Base-by-base conservation (phyloP, 2,797 vertebrate species). In the Karalla daura region DNA sequence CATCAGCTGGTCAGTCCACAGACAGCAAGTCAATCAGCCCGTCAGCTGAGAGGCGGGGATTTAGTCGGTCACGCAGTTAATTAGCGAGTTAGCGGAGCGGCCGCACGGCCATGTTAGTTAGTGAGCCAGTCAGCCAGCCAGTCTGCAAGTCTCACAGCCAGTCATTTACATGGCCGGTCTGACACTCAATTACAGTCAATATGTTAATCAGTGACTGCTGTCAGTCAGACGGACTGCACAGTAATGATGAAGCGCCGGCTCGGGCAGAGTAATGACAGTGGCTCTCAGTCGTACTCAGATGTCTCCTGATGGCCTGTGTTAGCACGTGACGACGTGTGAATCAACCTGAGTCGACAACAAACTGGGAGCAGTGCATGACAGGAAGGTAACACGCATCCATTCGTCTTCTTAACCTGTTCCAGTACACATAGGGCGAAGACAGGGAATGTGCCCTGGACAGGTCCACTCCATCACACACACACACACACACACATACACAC, bases 11-110 rank as follows among this genome's bases (percentile, higher is more conserved):
- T 78, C 74, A 58, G 78, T 80, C 71, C 55, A 67, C 50, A 56
- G 76, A 83, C 78, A 80, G 78, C 65, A 69, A 85, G 86, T 88
- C 88, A 89, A 85, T 90, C 85, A 82, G 83, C 80, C 78, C 71
- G 86, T 66, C 80, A 78, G 74, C 47, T 59, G 47, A 65, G 62
- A 86, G 80, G 74, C 68, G 28, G 55, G 53, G 81, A 71, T 86
- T 70, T 70, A 86, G 83, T 78, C 76, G 83, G 78, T 86, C 81
- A 83, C 81, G 81, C 80, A 86, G 83, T 88, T 86, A 83, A 87
- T 92, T 84, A 91, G 83, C 69, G 68, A 87, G 80, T 80, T 78
- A 65, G 78, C 77, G 68, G 78, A 63, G 27, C 55, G 32, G 64
- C 68, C 49, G 47, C 56, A 73, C 56, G 70, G 72, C 56, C 54